Conservation (phyloP, 2,113 vertebrate species). For the Carettochelys insculpta region DNA sequence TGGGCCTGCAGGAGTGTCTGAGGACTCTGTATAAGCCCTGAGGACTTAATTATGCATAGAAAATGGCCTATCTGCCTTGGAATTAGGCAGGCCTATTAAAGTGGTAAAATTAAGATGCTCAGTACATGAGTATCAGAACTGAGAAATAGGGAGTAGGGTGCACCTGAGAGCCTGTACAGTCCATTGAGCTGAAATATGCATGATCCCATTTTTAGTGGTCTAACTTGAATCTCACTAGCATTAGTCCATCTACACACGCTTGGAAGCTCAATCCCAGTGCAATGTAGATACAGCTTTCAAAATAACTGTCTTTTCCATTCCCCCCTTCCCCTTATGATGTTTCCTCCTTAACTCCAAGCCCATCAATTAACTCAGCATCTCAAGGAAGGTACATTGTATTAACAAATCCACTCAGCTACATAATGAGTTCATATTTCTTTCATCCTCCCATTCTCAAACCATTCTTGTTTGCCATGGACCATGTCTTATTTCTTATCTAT, state of each 20-base stretch:
- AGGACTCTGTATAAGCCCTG: neutral
- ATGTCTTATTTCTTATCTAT: neutral
- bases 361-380: neutral
- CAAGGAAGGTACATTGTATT: no score
- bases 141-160: no score
- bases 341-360: neutral
- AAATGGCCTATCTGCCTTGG: neutral
- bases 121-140: neutral
- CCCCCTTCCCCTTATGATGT: neutral
- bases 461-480: neutral
- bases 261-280: no score
- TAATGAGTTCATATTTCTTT: no score
- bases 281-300: neutral
- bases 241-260: no score
- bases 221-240: no score
- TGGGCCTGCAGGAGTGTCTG: neutral
- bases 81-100: neutral
- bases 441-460: neutral
- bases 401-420: no score
- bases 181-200: no score
- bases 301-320: neutral
- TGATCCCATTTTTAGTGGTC: no score
- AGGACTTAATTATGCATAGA: neutral
- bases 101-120: neutral
- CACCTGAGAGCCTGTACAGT: no score